Evolutionary conservation across 2,888 invertebrate species (phyloP).

Genomic region (Apeira syringaria): DNA sequence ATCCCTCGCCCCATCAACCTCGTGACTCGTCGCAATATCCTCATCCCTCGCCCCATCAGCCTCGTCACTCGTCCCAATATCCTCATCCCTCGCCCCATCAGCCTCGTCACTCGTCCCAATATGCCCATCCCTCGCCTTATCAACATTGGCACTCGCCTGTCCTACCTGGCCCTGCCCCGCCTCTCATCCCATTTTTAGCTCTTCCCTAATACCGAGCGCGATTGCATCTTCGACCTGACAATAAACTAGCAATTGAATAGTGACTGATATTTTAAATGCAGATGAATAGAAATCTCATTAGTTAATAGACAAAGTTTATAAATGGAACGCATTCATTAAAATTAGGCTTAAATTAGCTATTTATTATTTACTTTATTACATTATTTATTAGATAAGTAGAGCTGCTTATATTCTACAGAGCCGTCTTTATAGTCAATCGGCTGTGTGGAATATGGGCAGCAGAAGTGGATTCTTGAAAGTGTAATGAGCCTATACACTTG

Average conservation of each 20-base stretch:
- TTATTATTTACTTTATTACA: slow-evolving; percentile 69
- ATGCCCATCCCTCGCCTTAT: neutral
- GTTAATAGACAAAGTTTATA: slow-evolving; percentile 61
- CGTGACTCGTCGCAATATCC: too few species aligned
- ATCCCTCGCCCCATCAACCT: too few species aligned
- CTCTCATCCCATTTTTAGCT: neutral
- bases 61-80: neutral
- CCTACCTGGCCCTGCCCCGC: too few species aligned
- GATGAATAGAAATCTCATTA: slow-evolving; percentile 73
- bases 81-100: slow-evolving; percentile 1
- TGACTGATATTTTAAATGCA: slow-evolving; percentile 66
- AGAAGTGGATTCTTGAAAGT: slow-evolving; percentile 29
- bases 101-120: neutral
- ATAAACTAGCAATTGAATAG: slow-evolving; percentile 45
- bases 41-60: slow-evolving; percentile 1
- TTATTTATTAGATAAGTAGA: too few species aligned
- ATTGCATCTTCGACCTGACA: slow-evolving; percentile 24
- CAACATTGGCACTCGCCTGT: too few species aligned
- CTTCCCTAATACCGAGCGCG: slow-evolving; percentile 6
- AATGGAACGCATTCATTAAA: slow-evolving; percentile 57
- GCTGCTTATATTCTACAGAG: slow-evolving; percentile 41
- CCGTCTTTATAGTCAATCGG: slow-evolving; percentile 25
- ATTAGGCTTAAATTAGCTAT: slow-evolving; percentile 72
- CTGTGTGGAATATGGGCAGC: slow-evolving; percentile 29
- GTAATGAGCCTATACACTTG: slow-evolving; percentile 39